Percentiles rank a stretch among this genome's conserved stretches.
These are phyloP conservation scores for Apodemia duryi DNA, from an alignment of 2,888 invertebrate species.

Conservation along the genomic window DNA sequence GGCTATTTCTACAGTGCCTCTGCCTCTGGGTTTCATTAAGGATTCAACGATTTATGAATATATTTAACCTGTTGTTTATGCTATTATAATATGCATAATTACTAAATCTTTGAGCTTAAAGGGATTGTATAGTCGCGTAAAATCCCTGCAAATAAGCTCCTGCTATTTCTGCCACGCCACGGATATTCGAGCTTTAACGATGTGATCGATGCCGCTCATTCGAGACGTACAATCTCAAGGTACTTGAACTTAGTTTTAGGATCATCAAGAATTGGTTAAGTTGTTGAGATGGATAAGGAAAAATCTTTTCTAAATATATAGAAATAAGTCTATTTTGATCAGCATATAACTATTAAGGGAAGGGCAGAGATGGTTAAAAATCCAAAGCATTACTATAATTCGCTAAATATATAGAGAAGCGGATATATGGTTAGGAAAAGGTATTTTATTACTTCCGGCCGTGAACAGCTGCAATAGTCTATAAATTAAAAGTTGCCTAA, in stretches of 20 bases:
- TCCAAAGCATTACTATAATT: too few relatives aligned
- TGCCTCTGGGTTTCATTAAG: not conserved
- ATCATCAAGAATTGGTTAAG: not conserved
- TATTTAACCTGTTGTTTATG: not conserved
- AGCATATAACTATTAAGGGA: too few relatives aligned
- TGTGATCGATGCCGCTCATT: not conserved
- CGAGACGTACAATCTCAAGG: not conserved
- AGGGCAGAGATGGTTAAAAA: too few relatives aligned
- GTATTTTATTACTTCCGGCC: too few relatives aligned
- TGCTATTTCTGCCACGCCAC: not conserved
- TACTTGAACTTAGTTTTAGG: not conserved
- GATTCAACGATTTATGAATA: not conserved
- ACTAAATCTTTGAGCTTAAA: not conserved
- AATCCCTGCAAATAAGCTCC: not conserved
- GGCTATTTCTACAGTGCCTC: not conserved
- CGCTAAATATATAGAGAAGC: too few relatives aligned
- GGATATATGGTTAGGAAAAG: too few relatives aligned
- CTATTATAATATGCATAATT: conserved; percentile 4
- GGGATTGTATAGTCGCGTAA: not conserved
- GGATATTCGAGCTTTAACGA: conserved; percentile 2
- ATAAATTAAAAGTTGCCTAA: too few relatives aligned
- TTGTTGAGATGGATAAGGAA: not conserved
- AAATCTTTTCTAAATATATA: too few relatives aligned
- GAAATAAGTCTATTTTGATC: too few relatives aligned
- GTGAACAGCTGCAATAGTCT: too few relatives aligned